Conservation (phyloP, 2,888 invertebrate species). For the Acronicta alni region DNA sequence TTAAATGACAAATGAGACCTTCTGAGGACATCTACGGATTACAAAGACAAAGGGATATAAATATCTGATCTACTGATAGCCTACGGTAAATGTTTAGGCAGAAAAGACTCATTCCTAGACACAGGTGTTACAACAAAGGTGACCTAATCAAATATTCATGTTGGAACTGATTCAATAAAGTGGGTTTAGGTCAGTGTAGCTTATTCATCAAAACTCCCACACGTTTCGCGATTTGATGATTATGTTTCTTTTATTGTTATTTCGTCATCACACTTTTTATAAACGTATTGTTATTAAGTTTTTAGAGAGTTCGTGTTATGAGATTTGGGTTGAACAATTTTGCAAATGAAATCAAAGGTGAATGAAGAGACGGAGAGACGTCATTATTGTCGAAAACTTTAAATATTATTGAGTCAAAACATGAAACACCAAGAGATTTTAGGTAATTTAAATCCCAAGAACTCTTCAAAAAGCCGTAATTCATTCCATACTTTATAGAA, state of each 20-base stretch:
- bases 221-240: conserved; percentile 47
- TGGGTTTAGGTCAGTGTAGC: conserved; percentile 64
- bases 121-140: conserved; percentile 52
- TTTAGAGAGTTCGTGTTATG: conserved; percentile 13
- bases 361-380: not conserved
- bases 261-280: conserved; percentile 44
- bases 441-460: conserved; percentile 1
- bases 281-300: conserved; percentile 21
- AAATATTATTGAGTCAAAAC: not conserved
- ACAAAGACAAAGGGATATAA: conserved; percentile 15
- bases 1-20: conserved; percentile 21
- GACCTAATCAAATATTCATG: conserved; percentile 60
- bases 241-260: conserved; percentile 45
- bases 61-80: conserved; percentile 16
- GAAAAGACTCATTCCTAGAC: conserved; percentile 24
- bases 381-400: too few species aligned
- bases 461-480: conserved; percentile 20
- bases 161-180: conserved; percentile 54
- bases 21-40: conserved; percentile 10
- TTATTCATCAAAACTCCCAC: conserved; percentile 67
- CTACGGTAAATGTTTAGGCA: conserved; percentile 3
- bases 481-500: conserved; percentile 36
- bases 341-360: conserved; percentile 20
- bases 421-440: not conserved
- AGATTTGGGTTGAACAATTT: not conserved